Evolutionary conservation across 2,888 invertebrate species (phyloP).

Genomic region (Ischnura elegans): DNA sequence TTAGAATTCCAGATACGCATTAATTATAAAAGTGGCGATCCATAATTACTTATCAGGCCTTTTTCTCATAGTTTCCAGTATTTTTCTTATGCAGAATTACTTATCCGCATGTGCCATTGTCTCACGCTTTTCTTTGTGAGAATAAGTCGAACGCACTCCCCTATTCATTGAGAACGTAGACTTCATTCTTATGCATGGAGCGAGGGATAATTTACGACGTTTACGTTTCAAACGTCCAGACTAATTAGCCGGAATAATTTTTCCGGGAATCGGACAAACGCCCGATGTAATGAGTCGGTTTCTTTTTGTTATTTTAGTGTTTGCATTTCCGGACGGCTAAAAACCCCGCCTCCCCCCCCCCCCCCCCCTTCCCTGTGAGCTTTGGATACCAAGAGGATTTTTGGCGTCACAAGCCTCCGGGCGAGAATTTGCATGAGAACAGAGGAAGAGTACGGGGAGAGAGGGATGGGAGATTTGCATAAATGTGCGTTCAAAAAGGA

Average conservation of each 20-base stretch:
- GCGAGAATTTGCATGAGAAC: background rate
- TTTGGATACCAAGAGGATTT: background rate
- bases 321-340: background rate
- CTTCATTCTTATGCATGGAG: background rate
- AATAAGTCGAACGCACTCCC: background rate
- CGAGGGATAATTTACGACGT: background rate
- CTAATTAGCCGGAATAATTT: background rate
- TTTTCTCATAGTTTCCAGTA: too few species aligned
- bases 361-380: too few species aligned
- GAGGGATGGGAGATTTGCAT: too few species aligned
- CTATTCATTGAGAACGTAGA: background rate
- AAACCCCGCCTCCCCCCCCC: too few species aligned
- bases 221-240: background rate
- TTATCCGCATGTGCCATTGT: too few species aligned
- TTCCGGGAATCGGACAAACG: background rate
- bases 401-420: background rate
- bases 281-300: background rate
- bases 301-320: background rate
- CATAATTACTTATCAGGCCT: too few species aligned
- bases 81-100: too few species aligned
- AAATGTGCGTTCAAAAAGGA: constrained; percentile 10
- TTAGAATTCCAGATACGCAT: too few species aligned
- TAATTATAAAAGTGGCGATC: too few species aligned
- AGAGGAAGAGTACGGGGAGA: background rate
- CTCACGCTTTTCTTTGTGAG: too few species aligned